phyloP scores from a whole-genome alignment of 2,113 vertebrate species.

The Athene cunicularia region DNA sequence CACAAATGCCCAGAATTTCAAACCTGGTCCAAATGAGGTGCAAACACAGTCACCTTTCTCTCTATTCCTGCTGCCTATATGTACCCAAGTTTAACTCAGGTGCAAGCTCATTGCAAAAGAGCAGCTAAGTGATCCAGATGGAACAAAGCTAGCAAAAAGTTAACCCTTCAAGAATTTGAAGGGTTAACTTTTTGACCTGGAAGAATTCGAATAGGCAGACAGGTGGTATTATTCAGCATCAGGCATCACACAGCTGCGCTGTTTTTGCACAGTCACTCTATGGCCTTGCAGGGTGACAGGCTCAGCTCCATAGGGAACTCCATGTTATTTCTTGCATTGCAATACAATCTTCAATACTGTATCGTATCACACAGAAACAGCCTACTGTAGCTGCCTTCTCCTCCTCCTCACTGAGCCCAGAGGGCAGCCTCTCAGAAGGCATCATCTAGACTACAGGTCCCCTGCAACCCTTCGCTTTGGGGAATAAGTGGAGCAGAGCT shows the following conservation, averaged over 20 bases:
- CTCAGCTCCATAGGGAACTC: neutral
- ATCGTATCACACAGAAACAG: neutral
- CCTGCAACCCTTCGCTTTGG: neutral
- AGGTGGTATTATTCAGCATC: neutral
- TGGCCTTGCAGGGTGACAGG: neutral
- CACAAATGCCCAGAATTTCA: neutral
- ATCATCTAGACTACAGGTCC: neutral
- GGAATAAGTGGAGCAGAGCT: neutral
- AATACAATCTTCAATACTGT: neutral
- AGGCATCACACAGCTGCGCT: neutral
- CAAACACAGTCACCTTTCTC: neutral
- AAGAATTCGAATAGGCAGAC: neutral
- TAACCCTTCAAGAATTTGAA: neutral
- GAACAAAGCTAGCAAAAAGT: neutral
- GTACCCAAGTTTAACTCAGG: neutral
- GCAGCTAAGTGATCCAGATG: neutral
- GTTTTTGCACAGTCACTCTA: rapidly evolving
- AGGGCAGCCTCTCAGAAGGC: neutral
- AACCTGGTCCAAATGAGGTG: neutral
- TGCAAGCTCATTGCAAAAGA: neutral
- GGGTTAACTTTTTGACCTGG: neutral
- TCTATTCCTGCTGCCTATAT: neutral
- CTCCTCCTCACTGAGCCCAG: neutral
- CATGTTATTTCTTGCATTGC: neutral
- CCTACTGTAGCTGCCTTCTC: neutral